Evolutionary conservation across 1,140 invertebrate species (phyloP), one percentile per base, ranked within the genome.

Genomic region (Diplogasteroides magnus): DNA sequence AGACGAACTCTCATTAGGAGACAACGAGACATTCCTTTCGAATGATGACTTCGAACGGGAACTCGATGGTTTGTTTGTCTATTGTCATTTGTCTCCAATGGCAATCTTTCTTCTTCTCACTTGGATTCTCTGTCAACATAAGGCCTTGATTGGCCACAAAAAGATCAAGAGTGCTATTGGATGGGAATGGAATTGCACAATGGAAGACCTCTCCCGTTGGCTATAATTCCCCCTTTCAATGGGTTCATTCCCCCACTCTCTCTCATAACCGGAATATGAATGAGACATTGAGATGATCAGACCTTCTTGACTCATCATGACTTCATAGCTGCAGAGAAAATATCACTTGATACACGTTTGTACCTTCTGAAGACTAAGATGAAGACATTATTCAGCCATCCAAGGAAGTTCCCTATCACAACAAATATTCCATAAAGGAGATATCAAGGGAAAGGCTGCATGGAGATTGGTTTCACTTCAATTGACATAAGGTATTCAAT

Each of bases 301-400:
- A 72, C 68, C 25, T 69, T 68, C 67, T 67, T 81, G 32, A 77
- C 81, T 6, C 74, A 83, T 29, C 57, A 66, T 32, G 79, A 81
- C 59, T 81, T 81, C 64, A 61, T 72, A 37, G 83, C 83, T 64
- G 79, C 77, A 37, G 73, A 69, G 14, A 78, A 79, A 66, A 68
- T 74, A 31, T 66, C 64, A 48, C 61, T 74, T 59, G 66, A 77
- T 11, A 63, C n/a, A n/a, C n/a, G n/a, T n/a, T n/a, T n/a, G n/a
- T n/a, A n/a, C n/a, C n/a, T n/a, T n/a, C n/a, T n/a, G n/a, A n/a
- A n/a, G n/a, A n/a, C n/a, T n/a, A n/a, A n/a, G n/a, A n/a, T n/a
- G n/a, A n/a, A n/a, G n/a, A n/a, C n/a, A 68, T 28, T 76, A 63
- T 19, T 27, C 72, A 23, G 66, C 61, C 14, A 58, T 55, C 25